Conservation (phyloP, 2,888 invertebrate species). For the Hecatera dysodea region DNA sequence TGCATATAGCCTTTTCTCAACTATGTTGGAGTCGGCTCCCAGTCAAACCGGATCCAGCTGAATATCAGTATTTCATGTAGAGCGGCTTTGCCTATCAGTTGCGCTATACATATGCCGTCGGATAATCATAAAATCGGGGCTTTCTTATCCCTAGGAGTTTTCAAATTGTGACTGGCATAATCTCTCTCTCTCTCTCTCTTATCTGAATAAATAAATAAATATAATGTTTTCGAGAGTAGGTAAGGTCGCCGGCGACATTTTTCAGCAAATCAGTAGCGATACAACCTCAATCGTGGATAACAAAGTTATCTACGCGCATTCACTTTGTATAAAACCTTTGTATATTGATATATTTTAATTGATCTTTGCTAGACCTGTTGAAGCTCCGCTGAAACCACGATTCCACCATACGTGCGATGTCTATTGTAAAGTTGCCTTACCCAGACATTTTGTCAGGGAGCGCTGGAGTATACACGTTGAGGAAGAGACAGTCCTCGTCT, state of each 20-base stretch:
- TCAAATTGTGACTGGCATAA: neutral
- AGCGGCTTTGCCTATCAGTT: too few species aligned
- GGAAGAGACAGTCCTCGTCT: conserved; percentile 92
- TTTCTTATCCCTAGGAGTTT: neutral
- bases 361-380: neutral
- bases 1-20: too few species aligned
- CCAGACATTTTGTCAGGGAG: conserved; percentile 86
- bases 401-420: neutral
- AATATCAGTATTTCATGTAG: too few species aligned
- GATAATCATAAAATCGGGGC: neutral
- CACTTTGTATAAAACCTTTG: neutral
- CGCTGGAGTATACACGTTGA: conserved; percentile 93
- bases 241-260: too few species aligned
- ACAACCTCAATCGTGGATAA: neutral
- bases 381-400: neutral
- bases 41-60: too few species aligned
- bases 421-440: conserved; percentile 70
- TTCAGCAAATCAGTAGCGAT: too few species aligned
- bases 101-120: neutral
- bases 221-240: too few species aligned
- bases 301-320: neutral
- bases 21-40: too few species aligned
- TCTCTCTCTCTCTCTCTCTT: too few species aligned
- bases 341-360: neutral
- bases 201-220: too few species aligned